Percentiles rank a stretch among this genome's conserved stretches.
Evolutionary conservation across 2,113 vertebrate species (phyloP).

Genomic region (Chauna torquata): DNA sequence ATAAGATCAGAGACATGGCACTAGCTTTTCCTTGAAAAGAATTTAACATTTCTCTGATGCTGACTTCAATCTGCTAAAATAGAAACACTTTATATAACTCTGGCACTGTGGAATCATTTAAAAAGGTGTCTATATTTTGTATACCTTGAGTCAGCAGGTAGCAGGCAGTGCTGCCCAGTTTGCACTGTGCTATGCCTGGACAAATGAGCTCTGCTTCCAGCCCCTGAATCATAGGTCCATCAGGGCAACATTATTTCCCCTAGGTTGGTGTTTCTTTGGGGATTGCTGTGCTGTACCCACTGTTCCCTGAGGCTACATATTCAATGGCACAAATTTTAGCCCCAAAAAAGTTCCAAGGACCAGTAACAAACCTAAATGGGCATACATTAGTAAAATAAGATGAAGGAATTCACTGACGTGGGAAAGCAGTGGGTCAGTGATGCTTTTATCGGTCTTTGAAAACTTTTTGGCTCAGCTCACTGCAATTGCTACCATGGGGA

Average conservation of each 20-base stretch:
- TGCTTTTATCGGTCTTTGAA: not conserved
- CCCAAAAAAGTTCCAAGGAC: not conserved
- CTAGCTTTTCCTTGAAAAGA: not conserved
- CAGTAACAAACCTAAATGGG: not conserved
- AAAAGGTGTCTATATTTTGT: not conserved
- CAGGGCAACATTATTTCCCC: not conserved
- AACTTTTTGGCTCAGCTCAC: not conserved
- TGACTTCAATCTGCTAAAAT: not conserved
- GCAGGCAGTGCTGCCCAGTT: not conserved
- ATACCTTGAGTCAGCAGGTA: not conserved
- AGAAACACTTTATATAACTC: not conserved
- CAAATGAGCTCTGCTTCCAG: not conserved
- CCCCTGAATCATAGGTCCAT: rapidly evolving
- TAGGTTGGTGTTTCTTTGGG: not conserved
- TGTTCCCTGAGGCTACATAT: not conserved
- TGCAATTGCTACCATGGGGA: not conserved
- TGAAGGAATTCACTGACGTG: not conserved
- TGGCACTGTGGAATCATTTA: not conserved
- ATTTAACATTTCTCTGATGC: not conserved
- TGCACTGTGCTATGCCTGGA: not conserved
- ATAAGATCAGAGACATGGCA: not conserved
- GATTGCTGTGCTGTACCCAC: not conserved
- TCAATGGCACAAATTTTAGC: not conserved
- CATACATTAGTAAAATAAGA: not conserved
- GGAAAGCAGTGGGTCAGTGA: not conserved